phyloP scores from a whole-genome alignment of 2,888 invertebrate genomes.

The Ctenicera cuprea region DNA sequence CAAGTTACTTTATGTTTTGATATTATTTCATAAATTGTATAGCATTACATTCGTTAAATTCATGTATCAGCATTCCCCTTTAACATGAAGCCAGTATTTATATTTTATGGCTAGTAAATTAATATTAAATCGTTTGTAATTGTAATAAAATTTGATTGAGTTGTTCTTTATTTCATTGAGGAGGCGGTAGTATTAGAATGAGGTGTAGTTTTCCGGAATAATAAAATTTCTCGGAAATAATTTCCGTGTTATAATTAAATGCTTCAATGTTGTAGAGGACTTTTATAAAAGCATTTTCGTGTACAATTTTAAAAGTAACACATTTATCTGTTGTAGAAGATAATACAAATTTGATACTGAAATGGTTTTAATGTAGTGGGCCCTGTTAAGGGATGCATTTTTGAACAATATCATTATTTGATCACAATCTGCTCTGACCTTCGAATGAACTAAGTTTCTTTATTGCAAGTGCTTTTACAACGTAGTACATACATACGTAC shows the following conservation, averaged over 20 bases:
- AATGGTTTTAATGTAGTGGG: slow-evolving; percentile 7
- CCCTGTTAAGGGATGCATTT: not conserved
- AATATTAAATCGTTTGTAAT: too few species aligned
- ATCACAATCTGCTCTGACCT: too few species aligned
- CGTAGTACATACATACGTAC: too few species aligned
- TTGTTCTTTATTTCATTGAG: not conserved
- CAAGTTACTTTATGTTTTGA: too few species aligned
- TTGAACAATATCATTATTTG: too few species aligned
- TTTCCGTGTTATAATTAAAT: slow-evolving; percentile 11
- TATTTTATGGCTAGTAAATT: too few species aligned
- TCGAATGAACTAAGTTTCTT: too few species aligned
- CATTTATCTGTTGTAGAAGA: not conserved
- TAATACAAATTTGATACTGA: not conserved
- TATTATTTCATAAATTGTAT: too few species aligned
- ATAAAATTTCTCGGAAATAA: slow-evolving; percentile 3
- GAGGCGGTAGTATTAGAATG: not conserved
- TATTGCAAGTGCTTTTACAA: too few species aligned
- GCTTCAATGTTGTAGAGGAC: not conserved
- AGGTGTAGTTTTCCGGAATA: not conserved
- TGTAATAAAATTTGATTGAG: not conserved
- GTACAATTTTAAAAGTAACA: slow-evolving; percentile 5
- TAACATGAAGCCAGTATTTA: not conserved
- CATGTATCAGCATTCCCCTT: not conserved
- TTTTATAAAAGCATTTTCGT: slow-evolving; percentile 1
- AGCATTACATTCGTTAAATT: too few species aligned